Percentiles rank a stretch among this genome's conserved stretches.
Evolutionary conservation across 53 echinoderm and acorn worm genomes (phyloP).

Genomic region (Luidia sarsii): DNA sequence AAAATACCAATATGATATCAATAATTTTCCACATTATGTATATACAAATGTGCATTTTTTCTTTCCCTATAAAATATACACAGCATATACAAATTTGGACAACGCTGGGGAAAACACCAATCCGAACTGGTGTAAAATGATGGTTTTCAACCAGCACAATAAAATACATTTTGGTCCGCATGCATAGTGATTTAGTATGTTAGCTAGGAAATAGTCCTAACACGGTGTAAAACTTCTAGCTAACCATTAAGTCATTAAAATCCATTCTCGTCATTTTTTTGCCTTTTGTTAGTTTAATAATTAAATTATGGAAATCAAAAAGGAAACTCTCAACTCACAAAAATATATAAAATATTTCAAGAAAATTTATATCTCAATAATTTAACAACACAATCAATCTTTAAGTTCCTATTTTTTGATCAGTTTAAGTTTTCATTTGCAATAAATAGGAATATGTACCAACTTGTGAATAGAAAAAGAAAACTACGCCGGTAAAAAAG

Average conservation of each 20-base stretch:
- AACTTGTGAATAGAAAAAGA: conserved; percentile 51
- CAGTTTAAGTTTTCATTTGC: conserved; percentile 68
- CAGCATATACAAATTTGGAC: conserved; percentile 97
- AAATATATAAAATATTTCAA: conserved; percentile 99
- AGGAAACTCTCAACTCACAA: conserved; percentile 97
- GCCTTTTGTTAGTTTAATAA: conserved; percentile 56
- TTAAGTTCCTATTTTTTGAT: conserved; percentile 69
- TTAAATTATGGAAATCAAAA: conserved; percentile 88
- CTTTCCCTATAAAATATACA: conserved; percentile 88
- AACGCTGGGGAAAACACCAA: conserved; percentile 48
- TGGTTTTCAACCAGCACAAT: conserved; percentile 65
- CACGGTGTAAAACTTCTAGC: conserved; percentile 50
- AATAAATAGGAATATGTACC: conserved; percentile 85
- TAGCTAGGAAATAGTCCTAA: conserved; percentile 47
- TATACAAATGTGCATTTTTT: conserved; percentile 94
- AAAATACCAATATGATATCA: conserved; percentile 68
- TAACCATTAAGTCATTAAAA: conserved; percentile 58
- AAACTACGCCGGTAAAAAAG: conserved; percentile 57
- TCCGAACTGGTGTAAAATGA: conserved; percentile 38
- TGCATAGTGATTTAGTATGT: conserved; percentile 87
- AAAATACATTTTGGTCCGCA: conserved; percentile 97
- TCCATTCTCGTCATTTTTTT: conserved; percentile 49
- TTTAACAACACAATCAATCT: conserved; percentile 81
- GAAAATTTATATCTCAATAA: conserved; percentile 92
- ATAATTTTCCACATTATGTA: conserved; percentile 84